Evolutionary conservation across 2,113 vertebrate species (phyloP), one percentile per base, ranked within the genome.

Genomic region (Mormyrus iriodes): DNA sequence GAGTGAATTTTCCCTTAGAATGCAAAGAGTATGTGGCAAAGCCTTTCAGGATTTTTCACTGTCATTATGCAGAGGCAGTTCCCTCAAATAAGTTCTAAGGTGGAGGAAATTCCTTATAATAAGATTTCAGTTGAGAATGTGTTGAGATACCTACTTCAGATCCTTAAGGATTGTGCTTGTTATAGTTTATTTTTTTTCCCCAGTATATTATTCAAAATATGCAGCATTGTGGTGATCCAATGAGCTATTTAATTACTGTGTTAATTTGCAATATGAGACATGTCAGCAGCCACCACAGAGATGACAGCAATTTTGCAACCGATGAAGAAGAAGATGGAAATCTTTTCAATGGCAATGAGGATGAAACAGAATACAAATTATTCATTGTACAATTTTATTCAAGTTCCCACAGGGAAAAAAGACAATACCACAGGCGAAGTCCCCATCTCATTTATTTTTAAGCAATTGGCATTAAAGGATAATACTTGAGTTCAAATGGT

Each of bases 361-460:
- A 95, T 95, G 94, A 96, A 95, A 94, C 92, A 92, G 90, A 93
- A 93, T 91, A 94, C 95, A 93, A 95, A 96, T 95, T 94, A 95
- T 95, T 96, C 95, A 95, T 94, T 92, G 84, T 5, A 51, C 91
- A 91, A 90, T 93, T 95, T 94, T 94, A 89, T 92, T 90, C 91
- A 90, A 31, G 82, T 91, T 94, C 91, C 93, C 94, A 90, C 0
- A 89, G 92, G 92, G 61, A 94, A 93, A 91, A 93, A 86, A 90
- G 88, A 89, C 44, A 91, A 92, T 53, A 90, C 90, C 91, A 93
- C 93, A 90, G 93, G 94, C 93, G 6, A 35, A 92, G 92, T 94
- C 92, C 91, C 92, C 92, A 94, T 93, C 93, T 94, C 93, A 94
- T 94, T 95, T 95, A 93, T 94, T 96, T 93, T 94, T 92, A 93